Conservation (phyloP, 2,888 invertebrate species). For the Tridacna gigas region DNA sequence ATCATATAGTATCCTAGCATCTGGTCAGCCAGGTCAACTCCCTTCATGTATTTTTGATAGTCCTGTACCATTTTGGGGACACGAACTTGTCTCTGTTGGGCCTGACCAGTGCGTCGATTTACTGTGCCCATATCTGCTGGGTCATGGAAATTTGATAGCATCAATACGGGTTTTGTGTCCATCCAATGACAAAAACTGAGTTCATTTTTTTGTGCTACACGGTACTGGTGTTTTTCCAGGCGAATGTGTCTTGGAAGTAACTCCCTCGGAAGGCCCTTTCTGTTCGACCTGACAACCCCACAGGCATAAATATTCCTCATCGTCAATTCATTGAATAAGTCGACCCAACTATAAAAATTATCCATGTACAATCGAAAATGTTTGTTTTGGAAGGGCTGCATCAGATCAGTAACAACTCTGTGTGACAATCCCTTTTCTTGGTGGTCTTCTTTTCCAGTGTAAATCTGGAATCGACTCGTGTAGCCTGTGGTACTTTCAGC, state of each 20-base stretch:
- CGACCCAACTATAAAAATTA: conserved; percentile 47
- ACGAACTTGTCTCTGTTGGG: conserved; percentile 7
- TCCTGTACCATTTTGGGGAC: conserved; percentile 29
- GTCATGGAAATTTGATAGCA: conserved; percentile 43
- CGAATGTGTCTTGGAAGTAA: conserved; percentile 37
- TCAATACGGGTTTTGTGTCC: conserved; percentile 54
- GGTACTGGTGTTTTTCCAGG: conserved; percentile 49
- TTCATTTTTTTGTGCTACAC: conserved; percentile 46
- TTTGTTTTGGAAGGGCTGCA: neutral
- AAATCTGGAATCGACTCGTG: conserved; percentile 30
- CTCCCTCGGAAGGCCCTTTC: conserved; percentile 50
- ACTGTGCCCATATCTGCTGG: conserved; percentile 1
- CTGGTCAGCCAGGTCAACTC: conserved; percentile 35
- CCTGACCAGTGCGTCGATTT: conserved; percentile 4
- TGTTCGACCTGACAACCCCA: conserved; percentile 43
- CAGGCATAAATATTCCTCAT: conserved; percentile 39
- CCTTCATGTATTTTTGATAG: conserved; percentile 37
- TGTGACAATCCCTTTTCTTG: conserved; percentile 31
- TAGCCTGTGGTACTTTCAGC: conserved; percentile 39
- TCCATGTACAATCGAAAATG: conserved; percentile 42
- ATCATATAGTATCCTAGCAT: conserved; percentile 42
- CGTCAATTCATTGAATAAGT: conserved; percentile 16
- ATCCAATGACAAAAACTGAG: conserved; percentile 49
- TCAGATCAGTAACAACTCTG: conserved; percentile 34
- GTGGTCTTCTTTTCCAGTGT: conserved; percentile 37